A percentile compares a stretch with the other conserved stretches of the same genome.
Evolutionary conservation across 2,888 invertebrate genomes (phyloP).

Genomic region (Temnothorax unifasciatus): DNA sequence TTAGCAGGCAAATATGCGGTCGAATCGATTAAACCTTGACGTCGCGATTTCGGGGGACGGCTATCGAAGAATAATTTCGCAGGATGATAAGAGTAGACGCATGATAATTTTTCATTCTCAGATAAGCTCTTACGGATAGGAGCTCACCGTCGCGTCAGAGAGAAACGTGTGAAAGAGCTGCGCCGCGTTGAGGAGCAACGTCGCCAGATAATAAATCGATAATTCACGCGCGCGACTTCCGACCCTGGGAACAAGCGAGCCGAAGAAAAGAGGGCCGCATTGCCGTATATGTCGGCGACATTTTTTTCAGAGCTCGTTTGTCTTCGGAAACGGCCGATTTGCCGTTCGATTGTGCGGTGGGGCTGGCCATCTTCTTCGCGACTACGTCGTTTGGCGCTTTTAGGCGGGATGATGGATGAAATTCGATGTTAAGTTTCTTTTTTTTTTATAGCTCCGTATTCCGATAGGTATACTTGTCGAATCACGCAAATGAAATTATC

Average conservation of each 20-base stretch:
- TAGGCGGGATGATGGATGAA: neutral
- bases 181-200: neutral
- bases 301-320: conserved; percentile 27
- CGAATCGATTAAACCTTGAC: neutral
- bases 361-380: neutral
- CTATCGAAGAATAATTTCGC: neutral
- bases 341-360: conserved; percentile 17
- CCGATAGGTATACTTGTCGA: neutral
- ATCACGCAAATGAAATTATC: neutral
- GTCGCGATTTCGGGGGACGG: neutral
- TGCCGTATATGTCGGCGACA: neutral
- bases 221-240: conserved; percentile 38
- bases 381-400: neutral
- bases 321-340: conserved; percentile 13
- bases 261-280: conserved; percentile 13
- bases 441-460: neutral
- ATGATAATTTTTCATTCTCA: conserved; percentile 8
- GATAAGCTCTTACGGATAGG: neutral
- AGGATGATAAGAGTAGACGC: neutral
- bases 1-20: neutral
- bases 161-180: neutral
- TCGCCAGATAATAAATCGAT: conserved; percentile 47
- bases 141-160: neutral
- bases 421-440: neutral
- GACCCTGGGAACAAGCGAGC: conserved; percentile 32